Evolutionary conservation across 1,140 invertebrate genomes (phyloP).

Genomic region (Proctacanthus coquilletti): DNA sequence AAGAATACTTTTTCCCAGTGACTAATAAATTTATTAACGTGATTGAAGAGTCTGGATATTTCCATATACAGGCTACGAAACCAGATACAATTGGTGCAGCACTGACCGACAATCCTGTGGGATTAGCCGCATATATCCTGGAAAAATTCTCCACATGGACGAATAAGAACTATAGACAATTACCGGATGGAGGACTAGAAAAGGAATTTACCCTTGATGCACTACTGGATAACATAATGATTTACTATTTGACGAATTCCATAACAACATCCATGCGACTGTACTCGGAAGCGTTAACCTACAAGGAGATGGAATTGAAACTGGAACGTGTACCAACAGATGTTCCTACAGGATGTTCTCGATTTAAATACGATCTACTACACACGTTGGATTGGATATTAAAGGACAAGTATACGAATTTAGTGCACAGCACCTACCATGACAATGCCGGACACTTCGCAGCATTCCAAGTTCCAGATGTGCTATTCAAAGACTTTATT

Average conservation of each 20-base stretch:
- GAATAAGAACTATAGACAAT: constrained; percentile 37
- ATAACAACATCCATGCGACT: constrained; percentile 62
- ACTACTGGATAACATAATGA: constrained; percentile 74
- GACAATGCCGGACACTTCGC: constrained; percentile 70
- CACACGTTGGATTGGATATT: constrained; percentile 42
- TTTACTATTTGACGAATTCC: constrained; percentile 67
- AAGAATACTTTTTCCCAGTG: constrained; percentile 45
- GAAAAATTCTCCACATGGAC: constrained; percentile 76
- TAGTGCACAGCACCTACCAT: constrained; percentile 43
- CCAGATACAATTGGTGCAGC: constrained; percentile 70
- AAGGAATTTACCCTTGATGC: constrained; percentile 51
- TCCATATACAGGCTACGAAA: constrained; percentile 75
- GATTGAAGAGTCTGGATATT: constrained; percentile 59
- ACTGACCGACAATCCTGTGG: constrained; percentile 49
- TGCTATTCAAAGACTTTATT: constrained; percentile 47
- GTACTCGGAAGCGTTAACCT: constrained; percentile 49
- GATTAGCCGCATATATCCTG: constrained; percentile 64
- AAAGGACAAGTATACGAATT: constrained; percentile 40
- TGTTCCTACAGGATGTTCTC: constrained; percentile 47
- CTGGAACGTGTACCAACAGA: constrained; percentile 39
- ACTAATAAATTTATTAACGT: constrained; percentile 31
- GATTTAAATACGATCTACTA: constrained; percentile 45
- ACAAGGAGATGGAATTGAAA: constrained; percentile 22
- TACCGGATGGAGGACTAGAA: constrained; percentile 55
- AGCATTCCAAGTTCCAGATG: constrained; percentile 58